Evolutionary conservation across 1,140 invertebrate genomes (phyloP), one percentile per base, ranked within the genome.

Genomic region (Oncopodura yosiiana): DNA sequence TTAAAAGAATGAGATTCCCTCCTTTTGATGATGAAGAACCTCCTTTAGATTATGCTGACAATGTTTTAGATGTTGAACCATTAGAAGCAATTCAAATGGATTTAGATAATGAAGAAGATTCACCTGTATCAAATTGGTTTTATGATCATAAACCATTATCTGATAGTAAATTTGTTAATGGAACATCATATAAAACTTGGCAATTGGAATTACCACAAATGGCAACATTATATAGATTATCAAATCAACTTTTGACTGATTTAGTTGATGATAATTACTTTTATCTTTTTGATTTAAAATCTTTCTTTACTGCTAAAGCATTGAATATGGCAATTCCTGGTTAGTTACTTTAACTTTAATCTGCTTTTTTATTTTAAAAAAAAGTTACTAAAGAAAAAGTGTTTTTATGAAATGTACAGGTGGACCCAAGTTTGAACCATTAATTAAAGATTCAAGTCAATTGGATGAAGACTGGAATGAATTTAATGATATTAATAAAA

Each of bases 381-480:
- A n/a, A n/a, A n/a, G n/a, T n/a, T n/a, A n/a, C n/a, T n/a, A n/a
- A n/a, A n/a, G n/a, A n/a, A n/a, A n/a, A n/a, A n/a, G n/a, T n/a
- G n/a, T n/a, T n/a, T n/a, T n/a, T n/a, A n/a, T n/a, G n/a, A n/a
- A n/a, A n/a, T n/a, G n/a, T n/a, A n/a, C n/a, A n/a, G n/a, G 96
- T 58, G 96, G 96, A 3, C 96, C 96, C 0, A 99, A 99, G 72
- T 99, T 99, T 78, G 96, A 99, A 71, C 95, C 96, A 0, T 71
- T 99, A 1, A 93, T 99, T 0, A 99, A 99, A 69, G 96, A 99
- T 74, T 86, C 88, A 61, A 94, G 94, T 69, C 82, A 88, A 58
- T 89, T 84, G 12, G 96, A 99, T 76, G 96, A 99, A 77, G 96
- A 99, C 73, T 99, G 96, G 96, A 99, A 99, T 75, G 96, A 99